These are phyloP conservation scores for Lutjanus argentimaculatus DNA, from an alignment of 2,797 vertebrate species.

Conservation along the genomic window DNA sequence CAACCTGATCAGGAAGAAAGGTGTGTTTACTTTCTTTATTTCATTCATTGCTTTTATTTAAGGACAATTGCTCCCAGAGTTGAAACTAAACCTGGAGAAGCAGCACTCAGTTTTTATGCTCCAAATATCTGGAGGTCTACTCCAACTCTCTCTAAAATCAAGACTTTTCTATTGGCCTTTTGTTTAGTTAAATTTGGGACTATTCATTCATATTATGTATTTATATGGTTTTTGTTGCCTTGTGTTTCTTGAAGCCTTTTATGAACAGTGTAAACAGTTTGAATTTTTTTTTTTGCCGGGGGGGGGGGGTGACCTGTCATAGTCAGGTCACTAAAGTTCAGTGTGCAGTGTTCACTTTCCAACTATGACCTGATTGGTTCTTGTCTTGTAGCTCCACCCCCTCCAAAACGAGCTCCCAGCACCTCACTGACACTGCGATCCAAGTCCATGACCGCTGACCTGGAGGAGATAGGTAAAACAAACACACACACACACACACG, in stretches of 20 bases:
- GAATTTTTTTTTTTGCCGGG: too few species aligned
- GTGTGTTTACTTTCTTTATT: conserved; percentile 48
- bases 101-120: too few species aligned
- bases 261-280: too few species aligned
- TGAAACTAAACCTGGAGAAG: too few species aligned
- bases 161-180: too few species aligned
- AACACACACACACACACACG: conserved; percentile 46
- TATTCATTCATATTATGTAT: too few species aligned
- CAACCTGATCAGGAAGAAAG: conserved; percentile 93
- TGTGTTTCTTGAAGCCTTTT: too few species aligned
- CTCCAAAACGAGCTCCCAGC: conserved; percentile 97
- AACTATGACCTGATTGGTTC: conserved; percentile 25
- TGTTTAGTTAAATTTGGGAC: too few species aligned
- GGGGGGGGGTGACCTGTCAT: too few species aligned
- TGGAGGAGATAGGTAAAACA: conserved; percentile 90
- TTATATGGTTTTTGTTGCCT: too few species aligned
- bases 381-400: conserved; percentile 91
- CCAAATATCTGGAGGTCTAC: too few species aligned
- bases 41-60: neutral
- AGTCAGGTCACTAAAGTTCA: neutral
- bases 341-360: neutral
- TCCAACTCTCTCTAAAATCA: too few species aligned
- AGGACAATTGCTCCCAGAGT: neutral
- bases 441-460: conserved; percentile 99
- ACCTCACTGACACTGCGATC: conserved; percentile 96